Evolutionary conservation across 2,797 vertebrate genomes (phyloP).

Genomic region (Setipinna tenuifilis): DNA sequence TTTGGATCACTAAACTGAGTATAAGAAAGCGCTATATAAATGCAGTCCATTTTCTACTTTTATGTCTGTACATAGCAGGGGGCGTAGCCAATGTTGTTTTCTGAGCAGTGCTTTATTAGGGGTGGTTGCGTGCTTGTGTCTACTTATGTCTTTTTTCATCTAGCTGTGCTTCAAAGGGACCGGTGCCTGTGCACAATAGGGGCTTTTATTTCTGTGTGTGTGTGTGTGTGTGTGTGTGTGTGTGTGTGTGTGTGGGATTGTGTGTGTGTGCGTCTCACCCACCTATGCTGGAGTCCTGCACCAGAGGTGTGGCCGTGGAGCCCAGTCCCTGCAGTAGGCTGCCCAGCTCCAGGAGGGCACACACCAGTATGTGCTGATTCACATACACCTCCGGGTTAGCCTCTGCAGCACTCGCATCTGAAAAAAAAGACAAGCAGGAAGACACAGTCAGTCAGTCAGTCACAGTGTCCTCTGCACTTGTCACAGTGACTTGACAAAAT

Average conservation of each 20-base stretch:
- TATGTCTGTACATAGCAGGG: too few species aligned
- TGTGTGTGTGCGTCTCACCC: background rate
- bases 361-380: slow-evolving; percentile 84
- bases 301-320: slow-evolving; percentile 82
- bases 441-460: too few species aligned
- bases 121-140: too few species aligned
- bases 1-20: too few species aligned
- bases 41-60: too few species aligned
- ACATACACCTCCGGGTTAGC: slow-evolving; percentile 80
- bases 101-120: too few species aligned
- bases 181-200: too few species aligned
- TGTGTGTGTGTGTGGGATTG: background rate
- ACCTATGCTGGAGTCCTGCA: slow-evolving; percentile 87
- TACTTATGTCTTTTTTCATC: too few species aligned
- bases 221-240: background rate
- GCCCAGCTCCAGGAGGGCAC: slow-evolving; percentile 87
- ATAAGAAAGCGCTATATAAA: too few species aligned
- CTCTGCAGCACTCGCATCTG: slow-evolving; percentile 55
- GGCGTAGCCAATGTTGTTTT: too few species aligned
- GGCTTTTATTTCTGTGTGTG: background rate
- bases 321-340: slow-evolving; percentile 80
- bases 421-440: too few species aligned
- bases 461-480: background rate
- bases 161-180: too few species aligned
- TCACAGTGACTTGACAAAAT: background rate